Base-by-base conservation (phyloP, 2,797 vertebrate genomes). In the Oceanodroma leucorhoa region DNA sequence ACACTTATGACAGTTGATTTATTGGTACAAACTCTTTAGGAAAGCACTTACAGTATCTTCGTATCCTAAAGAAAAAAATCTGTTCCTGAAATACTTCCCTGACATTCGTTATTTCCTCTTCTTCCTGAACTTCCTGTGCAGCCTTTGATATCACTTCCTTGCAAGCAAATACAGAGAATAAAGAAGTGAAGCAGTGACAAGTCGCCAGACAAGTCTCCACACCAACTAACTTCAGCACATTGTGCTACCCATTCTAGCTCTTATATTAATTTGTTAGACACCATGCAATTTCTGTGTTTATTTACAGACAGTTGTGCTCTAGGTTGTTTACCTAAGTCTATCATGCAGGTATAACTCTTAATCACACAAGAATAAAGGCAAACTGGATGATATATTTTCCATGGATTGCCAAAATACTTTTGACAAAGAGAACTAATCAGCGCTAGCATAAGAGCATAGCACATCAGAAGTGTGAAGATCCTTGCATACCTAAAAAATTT, bases 91-190 rank as follows among this genome's bases (percentile, higher is more conserved):
- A 41, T 71, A 57, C 26, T 83, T 87, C 18, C 26, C 26, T 65
- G 50, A 24, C 9, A 61, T 30, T 36, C 27, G 48, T 79, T 36
- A 43, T 82, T 84, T 84, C 41, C 13, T 66, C 38, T 54, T 86
- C 54, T 79, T 91, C 20, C 64, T 89, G 51, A 84, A n/a, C 14
- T 89, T 94, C n/a, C 34, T 89, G 2, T 64, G 43, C 40, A 72
- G 27, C 4, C 43, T 93, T 82, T 79, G 22, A 45, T 66, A 67
- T 16, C 14, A 51, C 10, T 34, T 48, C 4, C 34, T 50, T 77
- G 55, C 19, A 86, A 65, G 9, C 9, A 81, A 46, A 17, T 27
- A 22, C 9, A 41, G 26, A 86, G 27, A 79, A 61, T 32, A 40
- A 84, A 64, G 58, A 65, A 81, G 7, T 19, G 41, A 77, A 75